These are phyloP conservation scores for Glaucidium brasilianum DNA, from an alignment of 2,113 vertebrate species.

Conservation along the genomic window DNA sequence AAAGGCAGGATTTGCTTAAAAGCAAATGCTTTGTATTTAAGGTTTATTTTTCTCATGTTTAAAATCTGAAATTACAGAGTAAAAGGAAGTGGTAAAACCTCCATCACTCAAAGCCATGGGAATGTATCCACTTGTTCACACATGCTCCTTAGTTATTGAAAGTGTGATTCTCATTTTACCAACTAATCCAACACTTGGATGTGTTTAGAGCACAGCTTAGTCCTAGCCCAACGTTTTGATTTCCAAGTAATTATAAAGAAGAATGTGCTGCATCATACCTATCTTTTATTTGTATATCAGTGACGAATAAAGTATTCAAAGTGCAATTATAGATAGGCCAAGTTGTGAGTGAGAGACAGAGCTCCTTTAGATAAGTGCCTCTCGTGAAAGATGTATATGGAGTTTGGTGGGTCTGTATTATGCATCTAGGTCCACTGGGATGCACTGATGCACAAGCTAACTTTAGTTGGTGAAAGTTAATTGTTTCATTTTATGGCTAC, in stretches of 20 bases:
- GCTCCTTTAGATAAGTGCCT: background rate
- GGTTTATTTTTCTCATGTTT: constrained; percentile 69
- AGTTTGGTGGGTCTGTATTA: background rate
- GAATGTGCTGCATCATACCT: background rate
- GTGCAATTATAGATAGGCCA: background rate
- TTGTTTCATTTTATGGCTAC: background rate
- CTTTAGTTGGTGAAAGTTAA: background rate
- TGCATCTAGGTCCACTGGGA: background rate
- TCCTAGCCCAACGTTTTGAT: constrained; percentile 44
- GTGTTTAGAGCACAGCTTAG: constrained; percentile 65
- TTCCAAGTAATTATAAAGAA: constrained; percentile 60
- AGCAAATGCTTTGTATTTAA: constrained; percentile 67
- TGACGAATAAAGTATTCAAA: background rate
- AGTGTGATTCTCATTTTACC: constrained; percentile 74
- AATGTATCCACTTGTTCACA: constrained; percentile 67
- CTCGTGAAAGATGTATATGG: accelerated
- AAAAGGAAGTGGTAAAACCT: constrained; percentile 74
- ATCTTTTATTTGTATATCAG: background rate
- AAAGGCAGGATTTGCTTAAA: constrained; percentile 72
- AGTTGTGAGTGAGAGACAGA: background rate
- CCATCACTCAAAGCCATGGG: constrained; percentile 58
- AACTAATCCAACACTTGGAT: constrained; percentile 71
- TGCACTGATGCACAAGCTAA: background rate
- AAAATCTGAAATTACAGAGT: constrained; percentile 73
- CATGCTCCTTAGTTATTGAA: constrained; percentile 61